These are phyloP conservation scores for Ptychoptera albimana DNA, from an alignment of 2,888 invertebrate species.

Conservation along the genomic window DNA sequence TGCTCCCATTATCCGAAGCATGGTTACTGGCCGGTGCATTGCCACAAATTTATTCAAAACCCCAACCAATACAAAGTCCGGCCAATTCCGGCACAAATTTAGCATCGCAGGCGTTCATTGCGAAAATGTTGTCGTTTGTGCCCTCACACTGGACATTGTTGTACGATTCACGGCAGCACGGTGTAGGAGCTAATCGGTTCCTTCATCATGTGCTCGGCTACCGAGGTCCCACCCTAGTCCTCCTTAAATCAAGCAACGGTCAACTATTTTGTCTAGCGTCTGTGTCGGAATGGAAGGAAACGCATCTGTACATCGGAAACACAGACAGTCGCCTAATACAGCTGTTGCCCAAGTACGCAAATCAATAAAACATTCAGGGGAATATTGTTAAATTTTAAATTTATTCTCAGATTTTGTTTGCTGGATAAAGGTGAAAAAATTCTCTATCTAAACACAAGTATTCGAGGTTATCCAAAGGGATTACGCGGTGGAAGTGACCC, in stretches of 20 bases:
- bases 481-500: slow-evolving; percentile 70
- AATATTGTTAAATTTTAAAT: neutral
- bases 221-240: slow-evolving; percentile 45
- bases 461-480: slow-evolving; percentile 73
- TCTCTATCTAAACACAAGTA: slow-evolving; percentile 67
- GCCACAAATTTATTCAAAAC: slow-evolving; percentile 39
- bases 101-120: slow-evolving; percentile 38
- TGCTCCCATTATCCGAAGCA: slow-evolving; percentile 47
- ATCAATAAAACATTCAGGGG: neutral
- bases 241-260: slow-evolving; percentile 40
- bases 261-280: slow-evolving; percentile 61
- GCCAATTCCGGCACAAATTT: slow-evolving; percentile 17
- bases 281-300: slow-evolving; percentile 73
- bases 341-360: slow-evolving; percentile 50
- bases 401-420: slow-evolving; percentile 33
- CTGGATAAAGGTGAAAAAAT: slow-evolving; percentile 54
- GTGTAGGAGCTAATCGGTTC: slow-evolving; percentile 76
- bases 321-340: slow-evolving; percentile 65
- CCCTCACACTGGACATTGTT: slow-evolving; percentile 74
- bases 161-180: slow-evolving; percentile 72
- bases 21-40: slow-evolving; percentile 54
- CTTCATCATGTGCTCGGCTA: slow-evolving; percentile 62
- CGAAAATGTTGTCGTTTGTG: slow-evolving; percentile 45
- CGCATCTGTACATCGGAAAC: slow-evolving; percentile 69
- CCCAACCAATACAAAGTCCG: slow-evolving; percentile 21